A percentile compares a stretch with the other conserved stretches of the same genome.
Conservation (phyloP, 2,797 vertebrate species). For the Orientallactaga sibirica region DNA sequence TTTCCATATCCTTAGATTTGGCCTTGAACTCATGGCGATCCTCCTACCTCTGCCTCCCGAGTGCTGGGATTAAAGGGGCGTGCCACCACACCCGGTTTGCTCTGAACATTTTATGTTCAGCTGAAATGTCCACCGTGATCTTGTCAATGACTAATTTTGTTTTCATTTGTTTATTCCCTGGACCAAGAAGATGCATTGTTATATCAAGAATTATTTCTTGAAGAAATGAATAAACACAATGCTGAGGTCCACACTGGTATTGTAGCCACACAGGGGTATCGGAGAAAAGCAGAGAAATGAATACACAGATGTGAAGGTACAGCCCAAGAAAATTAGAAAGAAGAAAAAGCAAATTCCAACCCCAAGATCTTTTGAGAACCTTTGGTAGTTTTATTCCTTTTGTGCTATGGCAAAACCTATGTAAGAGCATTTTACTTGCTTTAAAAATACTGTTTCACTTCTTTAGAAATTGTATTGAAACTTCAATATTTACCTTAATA, state of each 20-base stretch:
- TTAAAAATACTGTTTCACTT: background rate
- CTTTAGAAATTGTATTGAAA: conserved; percentile 46
- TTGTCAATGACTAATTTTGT: background rate
- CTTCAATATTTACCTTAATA: conserved; percentile 88
- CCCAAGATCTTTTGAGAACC: conserved; percentile 11
- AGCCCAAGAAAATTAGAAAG: background rate
- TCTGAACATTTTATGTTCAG: background rate
- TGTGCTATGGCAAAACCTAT: background rate
- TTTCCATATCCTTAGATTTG: background rate
- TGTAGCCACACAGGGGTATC: background rate
- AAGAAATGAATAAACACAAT: background rate
- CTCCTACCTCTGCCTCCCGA: too few species aligned
- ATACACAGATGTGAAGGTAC: background rate
- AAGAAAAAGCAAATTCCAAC: background rate
- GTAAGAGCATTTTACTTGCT: conserved; percentile 29
- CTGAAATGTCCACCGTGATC: background rate
- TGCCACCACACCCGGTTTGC: background rate
- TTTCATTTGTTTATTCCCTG: background rate
- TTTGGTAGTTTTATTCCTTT: background rate
- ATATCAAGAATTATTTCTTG: background rate
- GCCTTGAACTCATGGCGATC: too few species aligned
- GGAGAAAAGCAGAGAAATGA: background rate
- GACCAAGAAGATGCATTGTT: background rate
- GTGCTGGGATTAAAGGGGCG: too few species aligned
- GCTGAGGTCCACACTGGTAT: background rate